These are phyloP conservation scores for Orycteropus afer DNA, from an alignment of 2,113 vertebrate species.

Conservation along the genomic window DNA sequence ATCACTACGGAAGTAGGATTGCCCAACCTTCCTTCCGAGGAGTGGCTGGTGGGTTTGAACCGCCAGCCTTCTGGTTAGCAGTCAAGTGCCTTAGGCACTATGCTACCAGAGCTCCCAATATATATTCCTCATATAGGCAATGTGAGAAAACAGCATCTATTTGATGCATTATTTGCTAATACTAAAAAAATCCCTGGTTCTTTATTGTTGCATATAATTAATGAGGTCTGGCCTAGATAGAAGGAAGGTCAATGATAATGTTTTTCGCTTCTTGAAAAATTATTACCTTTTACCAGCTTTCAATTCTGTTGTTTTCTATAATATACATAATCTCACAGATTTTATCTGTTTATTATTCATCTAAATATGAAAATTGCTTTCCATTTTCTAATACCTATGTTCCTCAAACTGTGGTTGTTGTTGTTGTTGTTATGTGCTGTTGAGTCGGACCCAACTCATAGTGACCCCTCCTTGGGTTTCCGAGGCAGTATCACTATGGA, in stretches of 20 bases:
- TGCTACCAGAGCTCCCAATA: too few relatives aligned
- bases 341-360: too few relatives aligned
- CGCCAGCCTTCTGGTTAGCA: too few relatives aligned
- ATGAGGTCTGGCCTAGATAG: conserved; percentile 79
- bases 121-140: conserved; percentile 81
- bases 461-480: too few relatives aligned
- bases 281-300: background rate
- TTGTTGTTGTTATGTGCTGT: too few relatives aligned
- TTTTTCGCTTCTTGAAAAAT: conserved; percentile 76
- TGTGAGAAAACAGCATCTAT: conserved; percentile 78
- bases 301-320: background rate
- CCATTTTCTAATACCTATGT: background rate
- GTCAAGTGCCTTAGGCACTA: too few relatives aligned
- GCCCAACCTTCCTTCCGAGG: too few relatives aligned
- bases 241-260: conserved; percentile 78
- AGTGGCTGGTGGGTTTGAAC: too few relatives aligned
- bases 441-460: too few relatives aligned
- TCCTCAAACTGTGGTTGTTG: background rate
- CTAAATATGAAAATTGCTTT: background rate
- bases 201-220: conserved; percentile 75
- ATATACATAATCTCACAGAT: background rate
- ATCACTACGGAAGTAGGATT: too few relatives aligned
- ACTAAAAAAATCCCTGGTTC: conserved; percentile 69
- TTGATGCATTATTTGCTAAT: conserved; percentile 82
- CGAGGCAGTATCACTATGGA: too few relatives aligned